Evolutionary conservation across 2,113 vertebrate genomes (phyloP), one percentile per base, ranked within the genome.

Genomic region (Myotis yumanensis): DNA sequence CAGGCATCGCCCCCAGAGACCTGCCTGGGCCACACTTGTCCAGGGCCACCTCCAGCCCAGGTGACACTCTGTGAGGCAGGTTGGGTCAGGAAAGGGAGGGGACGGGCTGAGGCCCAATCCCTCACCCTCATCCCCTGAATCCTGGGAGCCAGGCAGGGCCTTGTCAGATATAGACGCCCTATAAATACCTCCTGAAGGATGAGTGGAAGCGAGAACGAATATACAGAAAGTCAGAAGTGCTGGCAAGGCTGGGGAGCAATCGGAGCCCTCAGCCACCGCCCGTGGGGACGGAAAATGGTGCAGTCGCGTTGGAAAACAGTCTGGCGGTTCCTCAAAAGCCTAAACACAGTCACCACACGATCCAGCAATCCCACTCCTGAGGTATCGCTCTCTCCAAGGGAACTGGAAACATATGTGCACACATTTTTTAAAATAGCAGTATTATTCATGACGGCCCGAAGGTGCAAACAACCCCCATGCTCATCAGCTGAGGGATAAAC

Each of bases 381-480:
- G 68, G 28, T 30, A 15, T n/a, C 3, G 10, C 35, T 37, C 2
- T 16, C 54, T 14, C 73, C 79, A 35, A 79, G 68, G n/a, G 71
- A 86, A 89, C 84, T 18, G 35, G 87, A 91, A 81, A 92, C 66
- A 20, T 46, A 35, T 23, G 40, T n/a, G 69, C 57, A 35, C 35
- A 30, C 46, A 16, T 7, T 48, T 79, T 86, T 32, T 69, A 22
- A 76, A 51, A 43, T 3, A 57, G 11, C 17, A 57, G 35, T 8
- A 57, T 59, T 37, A 37, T 40, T 85, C 48, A 0, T 15, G 51
- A 84, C 5, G 52, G 46, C 37, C 94, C 43, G 64, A 77, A 72
- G 51, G 90, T 14, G 8, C 25, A 80, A 77, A 51, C 46, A 32
- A 82, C 16, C 18, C 59, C 72, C 92, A 57, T 1, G 11, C 4